Percentiles rank a stretch among this genome's conserved stretches.
phyloP scores from a whole-genome alignment of 2,113 vertebrate species.

The Solea senegalensis region DNA sequence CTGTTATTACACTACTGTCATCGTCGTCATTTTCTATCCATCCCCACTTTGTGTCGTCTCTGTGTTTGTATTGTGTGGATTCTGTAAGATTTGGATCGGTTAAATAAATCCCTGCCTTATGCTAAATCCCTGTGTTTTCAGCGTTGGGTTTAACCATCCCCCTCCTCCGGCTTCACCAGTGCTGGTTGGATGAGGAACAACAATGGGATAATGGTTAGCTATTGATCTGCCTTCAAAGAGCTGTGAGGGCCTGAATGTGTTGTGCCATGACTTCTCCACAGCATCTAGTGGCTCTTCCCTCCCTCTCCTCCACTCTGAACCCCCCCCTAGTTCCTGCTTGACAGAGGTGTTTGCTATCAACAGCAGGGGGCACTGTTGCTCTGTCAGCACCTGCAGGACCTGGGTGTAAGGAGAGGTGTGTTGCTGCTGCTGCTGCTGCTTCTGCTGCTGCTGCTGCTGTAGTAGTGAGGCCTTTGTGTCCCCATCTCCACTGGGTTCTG shows the following conservation, averaged over 20 bases:
- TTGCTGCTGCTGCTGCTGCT: conserved; percentile 58
- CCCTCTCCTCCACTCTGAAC: conserved; percentile 52
- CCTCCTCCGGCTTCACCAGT: conserved; percentile 66
- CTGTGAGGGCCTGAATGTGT: conserved; percentile 74
- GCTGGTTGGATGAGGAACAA: conserved; percentile 77
- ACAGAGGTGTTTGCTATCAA: conserved; percentile 45
- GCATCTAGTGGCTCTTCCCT: conserved; percentile 74
- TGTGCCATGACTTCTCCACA: conserved; percentile 78
- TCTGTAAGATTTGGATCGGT: conserved; percentile 52
- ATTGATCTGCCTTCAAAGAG: conserved; percentile 79
- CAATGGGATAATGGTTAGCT: conserved; percentile 78
- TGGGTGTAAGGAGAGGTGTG: conserved; percentile 43
- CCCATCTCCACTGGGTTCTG: conserved; percentile 69
- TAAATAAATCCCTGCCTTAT: conserved; percentile 68
- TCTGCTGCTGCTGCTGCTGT: conserved; percentile 30
- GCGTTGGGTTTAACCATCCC: conserved; percentile 60
- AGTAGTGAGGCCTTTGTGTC: conserved; percentile 72
- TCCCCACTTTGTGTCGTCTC: conserved; percentile 31
- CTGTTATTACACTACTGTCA: conserved; percentile 38
- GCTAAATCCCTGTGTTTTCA: conserved; percentile 68
- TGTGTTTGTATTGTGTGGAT: conserved; percentile 23
- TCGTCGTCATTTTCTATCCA: background rate
- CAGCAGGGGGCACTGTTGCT: conserved; percentile 79
- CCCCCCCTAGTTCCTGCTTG: conserved; percentile 42
- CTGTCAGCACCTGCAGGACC: conserved; percentile 43